Percentiles rank a stretch among this genome's conserved stretches.
phyloP scores from a whole-genome alignment of 2,888 invertebrate species.

The Monoplex corrugatus region DNA sequence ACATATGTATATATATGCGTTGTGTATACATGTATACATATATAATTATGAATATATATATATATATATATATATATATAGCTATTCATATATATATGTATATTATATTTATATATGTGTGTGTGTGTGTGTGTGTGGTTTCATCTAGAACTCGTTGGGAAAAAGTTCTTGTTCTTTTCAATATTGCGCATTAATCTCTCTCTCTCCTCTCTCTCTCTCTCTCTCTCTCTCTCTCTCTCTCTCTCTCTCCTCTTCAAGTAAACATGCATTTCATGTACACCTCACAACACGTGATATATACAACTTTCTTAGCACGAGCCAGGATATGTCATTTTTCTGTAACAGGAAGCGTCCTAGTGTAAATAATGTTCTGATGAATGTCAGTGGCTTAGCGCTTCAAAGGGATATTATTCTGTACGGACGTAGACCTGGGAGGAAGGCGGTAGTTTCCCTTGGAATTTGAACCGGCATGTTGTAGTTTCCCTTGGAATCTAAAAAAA shows the following conservation, averaged over 20 bases:
- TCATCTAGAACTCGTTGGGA: not conserved
- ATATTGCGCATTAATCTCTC: not conserved
- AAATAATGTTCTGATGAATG: not conserved
- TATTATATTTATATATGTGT: not conserved
- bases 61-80: not conserved
- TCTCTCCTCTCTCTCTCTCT: constrained; percentile 27
- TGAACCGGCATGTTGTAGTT: too few relatives aligned
- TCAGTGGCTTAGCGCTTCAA: not conserved
- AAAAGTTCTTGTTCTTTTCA: not conserved
- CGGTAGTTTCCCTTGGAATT: too few relatives aligned
- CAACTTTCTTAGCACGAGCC: not conserved
- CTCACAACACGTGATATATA: too few relatives aligned
- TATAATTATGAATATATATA: not conserved
- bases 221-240: constrained; percentile 20
- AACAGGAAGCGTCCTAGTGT: too few relatives aligned
- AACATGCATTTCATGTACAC: too few relatives aligned
- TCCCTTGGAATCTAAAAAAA: too few relatives aligned
- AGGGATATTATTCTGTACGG: not conserved
- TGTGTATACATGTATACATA: too few relatives aligned
- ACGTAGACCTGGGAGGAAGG: not conserved
- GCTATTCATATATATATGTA: not conserved
- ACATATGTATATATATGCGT: too few relatives aligned
- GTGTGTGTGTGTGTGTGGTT: not conserved
- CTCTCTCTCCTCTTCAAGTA: not conserved
- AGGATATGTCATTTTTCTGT: not conserved